Evolutionary conservation across 2,888 invertebrate genomes (phyloP), one percentile per base, ranked within the genome.

Genomic region (Mechanitis mazaeus): DNA sequence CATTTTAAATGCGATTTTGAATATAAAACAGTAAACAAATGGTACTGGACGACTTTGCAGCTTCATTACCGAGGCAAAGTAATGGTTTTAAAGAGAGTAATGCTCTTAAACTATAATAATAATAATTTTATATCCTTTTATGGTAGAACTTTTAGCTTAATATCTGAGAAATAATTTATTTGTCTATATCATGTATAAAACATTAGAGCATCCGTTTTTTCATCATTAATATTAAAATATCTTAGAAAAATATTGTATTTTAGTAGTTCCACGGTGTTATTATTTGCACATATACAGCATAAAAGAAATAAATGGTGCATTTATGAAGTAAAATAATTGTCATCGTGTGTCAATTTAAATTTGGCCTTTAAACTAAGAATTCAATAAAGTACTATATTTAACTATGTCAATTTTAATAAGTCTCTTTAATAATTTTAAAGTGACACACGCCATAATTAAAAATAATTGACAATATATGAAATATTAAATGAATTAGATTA

Each of bases 401-500:
- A 38, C 7, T 38, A 6, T 38, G 38, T 47, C 6, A 47, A 28
- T 2, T 28, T 47, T 28, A 28, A 47, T 28, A 12, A 47, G 20
- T 20, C 20, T 20, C 20, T 20, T 20, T 20, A 20, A 20, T 20
- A 20, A 20, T 50, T 20, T 53, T 20, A 56, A 42, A 31, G 2
- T 56, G 28, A 12, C 42, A 47, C 38, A 31, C 31, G 53, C n/a
- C 59, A 46, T 45, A 53, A 42, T 11, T 53, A 42, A 53, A 45
- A 9, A 55, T 54, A 61, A 56, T 57, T 59, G 55, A 60, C 31
- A 59, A 55, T 55, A 62, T 45, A 50, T n/a, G 50, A 42, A 9
- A 42, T 47, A 35, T 59, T 63, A 57, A 46, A 11, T 50, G 60
- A 42, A 35, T 61, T 61, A 59, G 58, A 58, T 65, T 64, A 70